Conservation (phyloP, 1,140 invertebrate species). For the Pseudomyrmex cubaensis region DNA sequence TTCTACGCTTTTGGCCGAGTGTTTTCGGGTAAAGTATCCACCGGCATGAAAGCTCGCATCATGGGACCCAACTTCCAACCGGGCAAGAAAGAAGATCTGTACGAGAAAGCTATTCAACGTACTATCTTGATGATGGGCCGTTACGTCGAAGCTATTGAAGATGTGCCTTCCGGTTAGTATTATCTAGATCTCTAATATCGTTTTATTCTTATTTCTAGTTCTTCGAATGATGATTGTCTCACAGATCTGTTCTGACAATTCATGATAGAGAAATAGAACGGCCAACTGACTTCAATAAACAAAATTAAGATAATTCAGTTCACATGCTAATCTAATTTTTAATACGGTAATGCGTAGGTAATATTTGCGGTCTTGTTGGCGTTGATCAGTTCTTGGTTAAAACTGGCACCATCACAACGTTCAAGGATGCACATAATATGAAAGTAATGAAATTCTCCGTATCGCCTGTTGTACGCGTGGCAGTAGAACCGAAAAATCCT, state of each 20-base stretch:
- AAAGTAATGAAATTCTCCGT: conserved; percentile 99
- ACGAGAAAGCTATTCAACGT: conserved; percentile 99
- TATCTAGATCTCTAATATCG: not conserved
- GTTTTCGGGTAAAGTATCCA: conserved; percentile 98
- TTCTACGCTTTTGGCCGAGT: conserved; percentile 99
- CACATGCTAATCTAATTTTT: conserved; percentile 7
- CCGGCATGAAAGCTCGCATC: conserved; percentile 98
- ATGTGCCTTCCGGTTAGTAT: conserved; percentile 96
- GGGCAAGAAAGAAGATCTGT: conserved; percentile 99
- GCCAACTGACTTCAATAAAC: conserved; percentile 71
- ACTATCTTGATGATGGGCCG: conserved; percentile 99
- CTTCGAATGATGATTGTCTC: conserved; percentile 77
- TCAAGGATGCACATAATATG: conserved; percentile 99
- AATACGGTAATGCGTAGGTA: conserved; percentile 84
- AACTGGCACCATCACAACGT: conserved; percentile 99
- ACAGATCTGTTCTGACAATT: conserved; percentile 80
- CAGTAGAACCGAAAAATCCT: conserved; percentile 99
- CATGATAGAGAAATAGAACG: conserved; percentile 76
- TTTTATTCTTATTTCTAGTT: not conserved
- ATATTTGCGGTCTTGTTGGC: conserved; percentile 99
- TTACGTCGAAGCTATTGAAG: conserved; percentile 99
- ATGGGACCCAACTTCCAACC: conserved; percentile 99
- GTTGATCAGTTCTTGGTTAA: conserved; percentile 99
- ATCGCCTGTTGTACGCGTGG: conserved; percentile 99
- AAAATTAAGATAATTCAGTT: conserved; percentile 2